These are phyloP conservation scores for Pyrgus malvae DNA, from an alignment of 2,888 invertebrate genomes.

Conservation along the genomic window DNA sequence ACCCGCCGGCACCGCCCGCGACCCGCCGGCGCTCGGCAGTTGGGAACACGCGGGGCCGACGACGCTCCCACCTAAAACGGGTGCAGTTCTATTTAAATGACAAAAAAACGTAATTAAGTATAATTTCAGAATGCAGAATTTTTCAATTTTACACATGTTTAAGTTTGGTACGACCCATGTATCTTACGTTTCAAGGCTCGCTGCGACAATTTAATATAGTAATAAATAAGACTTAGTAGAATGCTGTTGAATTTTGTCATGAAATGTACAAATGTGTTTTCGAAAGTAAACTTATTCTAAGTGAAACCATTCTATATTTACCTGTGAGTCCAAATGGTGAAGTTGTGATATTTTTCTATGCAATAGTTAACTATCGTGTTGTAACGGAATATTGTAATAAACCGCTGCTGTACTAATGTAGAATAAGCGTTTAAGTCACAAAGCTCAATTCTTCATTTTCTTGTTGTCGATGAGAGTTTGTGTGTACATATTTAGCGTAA, in stretches of 20 bases:
- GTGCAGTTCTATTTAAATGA: conserved; percentile 81
- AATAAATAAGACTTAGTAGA: conserved; percentile 79
- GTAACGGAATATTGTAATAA: conserved; percentile 49
- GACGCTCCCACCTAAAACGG: conserved; percentile 76
- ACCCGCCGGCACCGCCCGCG: conserved; percentile 31
- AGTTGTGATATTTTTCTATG: conserved; percentile 79
- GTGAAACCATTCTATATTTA: conserved; percentile 75
- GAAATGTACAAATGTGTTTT: conserved; percentile 82
- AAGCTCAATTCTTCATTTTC: conserved; percentile 72
- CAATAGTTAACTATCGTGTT: conserved; percentile 44
- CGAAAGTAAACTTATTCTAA: conserved; percentile 77
- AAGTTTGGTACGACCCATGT: conserved; percentile 74
- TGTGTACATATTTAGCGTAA: conserved; percentile 79
- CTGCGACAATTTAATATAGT: conserved; percentile 58
- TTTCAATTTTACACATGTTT: conserved; percentile 71
- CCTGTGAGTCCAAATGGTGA: conserved; percentile 71
- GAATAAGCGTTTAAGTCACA: conserved; percentile 65
- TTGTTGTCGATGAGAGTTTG: conserved; percentile 71
- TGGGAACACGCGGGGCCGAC: conserved; percentile 76
- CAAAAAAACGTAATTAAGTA: conserved; percentile 75
- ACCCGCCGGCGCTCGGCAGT: conserved; percentile 55
- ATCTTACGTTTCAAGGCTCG: conserved; percentile 62
- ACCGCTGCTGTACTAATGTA: conserved; percentile 54
- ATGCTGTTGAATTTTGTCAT: conserved; percentile 80
- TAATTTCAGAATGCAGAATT: conserved; percentile 69